Base-by-base conservation (phyloP, 2,888 invertebrate genomes). In the Lithophane ornitopus region DNA sequence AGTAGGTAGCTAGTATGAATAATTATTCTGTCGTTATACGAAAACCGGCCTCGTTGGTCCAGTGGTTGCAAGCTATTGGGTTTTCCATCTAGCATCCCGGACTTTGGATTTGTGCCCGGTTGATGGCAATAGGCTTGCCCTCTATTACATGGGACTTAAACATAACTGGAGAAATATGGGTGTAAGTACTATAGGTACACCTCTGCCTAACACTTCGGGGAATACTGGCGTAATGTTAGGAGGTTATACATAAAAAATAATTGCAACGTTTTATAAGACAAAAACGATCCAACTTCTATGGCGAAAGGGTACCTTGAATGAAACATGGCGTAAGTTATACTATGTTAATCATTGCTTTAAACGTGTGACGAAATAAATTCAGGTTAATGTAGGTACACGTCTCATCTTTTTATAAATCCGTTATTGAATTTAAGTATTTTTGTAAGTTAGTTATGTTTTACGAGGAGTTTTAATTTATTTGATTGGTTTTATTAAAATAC, bases 221-320 rank as follows among this genome's bases (percentile, higher is more conserved):
- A 7, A 56, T 7, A 56, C 26, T 14, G 52, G 12, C 14, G 14
- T 26, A 3, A 6, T 54, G 19, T 54, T 54, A n/a, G 9, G 54
- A 54, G 6, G 12, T 26, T 58, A 58, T 19, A 58, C 58, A 1
- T 34, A 58, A 54, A 39, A 46, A 49, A 9, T 12, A 67, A 79
- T 71, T 22, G 49, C 14, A 22, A 26, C 19, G 41, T 34, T 61
- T 66, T 41, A n/a, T 41, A 52, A 22, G 16, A 44, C 44, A 46
- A 58, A 76, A 39, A 26, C 58, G 49, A 72, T 77, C 26, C 11
- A 3, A 61, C 11, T 68, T 65, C 59, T 66, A 82, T 78, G 66
- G 69, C 76, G 79, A 77, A 79, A 82, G 71, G 63, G 52, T 49
- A 80, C 83, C 85, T 85, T 82, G 85, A 77, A 70, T 82, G 85